Evolutionary conservation across 2,888 invertebrate species (phyloP).

Genomic region (Cataglyphis rosenhaueri): DNA sequence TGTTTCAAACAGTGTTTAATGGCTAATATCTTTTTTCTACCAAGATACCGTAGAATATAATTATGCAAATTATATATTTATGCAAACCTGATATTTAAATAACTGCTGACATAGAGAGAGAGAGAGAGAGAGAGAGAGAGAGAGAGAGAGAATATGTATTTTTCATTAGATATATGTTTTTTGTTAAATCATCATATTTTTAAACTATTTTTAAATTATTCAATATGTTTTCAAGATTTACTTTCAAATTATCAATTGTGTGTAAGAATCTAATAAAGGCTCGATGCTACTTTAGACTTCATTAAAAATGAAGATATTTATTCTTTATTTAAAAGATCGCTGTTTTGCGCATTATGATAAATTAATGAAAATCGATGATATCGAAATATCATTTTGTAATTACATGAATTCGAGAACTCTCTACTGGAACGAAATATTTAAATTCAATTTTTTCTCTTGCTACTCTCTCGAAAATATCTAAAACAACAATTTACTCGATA

Average conservation of each 20-base stretch:
- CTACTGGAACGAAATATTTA: slow-evolving; percentile 30
- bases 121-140: background rate
- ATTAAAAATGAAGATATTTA: background rate
- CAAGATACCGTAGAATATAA: background rate
- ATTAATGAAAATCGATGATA: slow-evolving; percentile 5
- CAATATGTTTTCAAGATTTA: background rate
- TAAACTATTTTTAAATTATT: background rate
- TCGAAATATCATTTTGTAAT: slow-evolving; percentile 23
- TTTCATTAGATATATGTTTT: slow-evolving; percentile 7
- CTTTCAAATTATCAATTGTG: background rate
- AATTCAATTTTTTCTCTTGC: slow-evolving; percentile 31
- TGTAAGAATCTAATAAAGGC: slow-evolving; percentile 9
- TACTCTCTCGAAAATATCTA: slow-evolving; percentile 24
- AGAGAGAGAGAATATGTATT: background rate
- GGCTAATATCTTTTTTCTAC: slow-evolving; percentile 1
- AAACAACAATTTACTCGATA: slow-evolving; percentile 48
- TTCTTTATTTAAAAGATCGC: background rate
- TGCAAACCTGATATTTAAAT: slow-evolving; percentile 7
- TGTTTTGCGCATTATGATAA: background rate
- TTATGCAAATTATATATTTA: slow-evolving; percentile 9
- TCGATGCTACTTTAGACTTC: background rate
- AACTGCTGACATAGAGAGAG: background rate
- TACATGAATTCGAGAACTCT: background rate
- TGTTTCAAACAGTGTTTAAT: slow-evolving; percentile 16
- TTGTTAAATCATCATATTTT: background rate